phyloP scores from a whole-genome alignment of 2,797 vertebrate genomes.

The Tiaroga cobitis region DNA sequence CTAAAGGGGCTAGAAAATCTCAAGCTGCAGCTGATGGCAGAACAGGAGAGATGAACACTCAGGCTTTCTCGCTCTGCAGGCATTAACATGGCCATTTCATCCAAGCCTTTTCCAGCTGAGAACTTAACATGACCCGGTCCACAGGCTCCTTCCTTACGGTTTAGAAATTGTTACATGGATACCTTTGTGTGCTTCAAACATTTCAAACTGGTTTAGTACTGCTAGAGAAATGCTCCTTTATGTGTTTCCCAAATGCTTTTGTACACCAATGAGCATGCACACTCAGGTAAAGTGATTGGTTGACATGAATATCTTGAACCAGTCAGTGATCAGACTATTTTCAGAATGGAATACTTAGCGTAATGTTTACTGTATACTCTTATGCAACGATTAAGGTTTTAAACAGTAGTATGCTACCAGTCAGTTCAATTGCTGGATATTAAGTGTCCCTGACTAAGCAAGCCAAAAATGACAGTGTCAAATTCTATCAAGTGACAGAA shows the following conservation, averaged over 20 bases:
- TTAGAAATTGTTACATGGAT: neutral
- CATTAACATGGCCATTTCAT: slow-evolving; percentile 33
- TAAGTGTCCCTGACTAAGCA: no score
- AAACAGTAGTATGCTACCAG: neutral
- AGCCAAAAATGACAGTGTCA: no score
- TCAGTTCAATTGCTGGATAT: no score
- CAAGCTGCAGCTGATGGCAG: slow-evolving; percentile 61
- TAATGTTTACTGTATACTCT: neutral
- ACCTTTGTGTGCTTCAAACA: neutral
- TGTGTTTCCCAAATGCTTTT: neutral
- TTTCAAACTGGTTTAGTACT: neutral
- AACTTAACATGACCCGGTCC: slow-evolving; percentile 9
- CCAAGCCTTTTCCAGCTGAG: slow-evolving; percentile 5
- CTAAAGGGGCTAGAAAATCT: slow-evolving; percentile 52
- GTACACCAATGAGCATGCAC: neutral
- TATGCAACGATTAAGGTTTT: neutral
- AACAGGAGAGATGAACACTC: slow-evolving; percentile 58
- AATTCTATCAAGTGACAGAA: no score
- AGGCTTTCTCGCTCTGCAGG: neutral
- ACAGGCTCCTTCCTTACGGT: neutral
- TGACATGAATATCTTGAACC: neutral
- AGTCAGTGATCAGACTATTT: neutral
- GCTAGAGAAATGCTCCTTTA: neutral
- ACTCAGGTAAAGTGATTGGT: neutral
- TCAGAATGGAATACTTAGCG: neutral